phyloP scores from a whole-genome alignment of 2,888 invertebrate species.

The Erannis defoliaria region DNA sequence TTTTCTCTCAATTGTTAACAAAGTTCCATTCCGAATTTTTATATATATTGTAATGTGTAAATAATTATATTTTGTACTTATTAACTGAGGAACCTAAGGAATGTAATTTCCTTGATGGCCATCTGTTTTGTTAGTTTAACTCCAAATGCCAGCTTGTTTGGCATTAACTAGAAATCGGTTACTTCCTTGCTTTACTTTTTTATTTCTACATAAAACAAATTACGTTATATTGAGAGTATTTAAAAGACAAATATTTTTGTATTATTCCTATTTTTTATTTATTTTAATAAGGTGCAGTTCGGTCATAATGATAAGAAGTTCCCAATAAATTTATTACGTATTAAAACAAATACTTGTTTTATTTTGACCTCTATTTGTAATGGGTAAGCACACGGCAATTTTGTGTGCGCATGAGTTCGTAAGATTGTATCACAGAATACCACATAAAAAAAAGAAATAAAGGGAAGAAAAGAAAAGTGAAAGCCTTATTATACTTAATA shows the following conservation, averaged over 20 bases:
- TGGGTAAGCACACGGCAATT: too few species aligned
- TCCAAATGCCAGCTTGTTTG: slow-evolving; percentile 33
- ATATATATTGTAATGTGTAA: slow-evolving; percentile 72
- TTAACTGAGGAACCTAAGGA: slow-evolving; percentile 56
- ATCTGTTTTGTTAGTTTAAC: slow-evolving; percentile 46
- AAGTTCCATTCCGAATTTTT: slow-evolving; percentile 70
- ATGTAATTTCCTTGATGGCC: slow-evolving; percentile 25
- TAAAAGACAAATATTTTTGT: slow-evolving; percentile 81
- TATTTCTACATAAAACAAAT: slow-evolving; percentile 30
- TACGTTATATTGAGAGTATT: slow-evolving; percentile 52
- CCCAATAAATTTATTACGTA: slow-evolving; percentile 76
- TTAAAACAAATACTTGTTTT: slow-evolving; percentile 55
- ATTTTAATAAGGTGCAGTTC: slow-evolving; percentile 63
- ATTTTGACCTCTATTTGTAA: slow-evolving; percentile 3
- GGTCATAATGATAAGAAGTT: slow-evolving; percentile 62
- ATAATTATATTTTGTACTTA: slow-evolving; percentile 78
- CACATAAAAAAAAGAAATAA: too few species aligned
- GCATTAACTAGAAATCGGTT: slow-evolving; percentile 44
- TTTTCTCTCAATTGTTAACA: slow-evolving; percentile 48
- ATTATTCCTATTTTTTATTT: slow-evolving; percentile 69
- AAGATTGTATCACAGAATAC: too few species aligned
- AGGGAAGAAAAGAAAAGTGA: too few species aligned
- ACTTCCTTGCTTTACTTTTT: slow-evolving; percentile 42
- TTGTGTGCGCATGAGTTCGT: too few species aligned
- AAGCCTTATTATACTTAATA: too few species aligned